Evolutionary conservation across 2,113 vertebrate species (phyloP), one percentile per base, ranked within the genome.

Genomic region (Toxotes jaculatrix): DNA sequence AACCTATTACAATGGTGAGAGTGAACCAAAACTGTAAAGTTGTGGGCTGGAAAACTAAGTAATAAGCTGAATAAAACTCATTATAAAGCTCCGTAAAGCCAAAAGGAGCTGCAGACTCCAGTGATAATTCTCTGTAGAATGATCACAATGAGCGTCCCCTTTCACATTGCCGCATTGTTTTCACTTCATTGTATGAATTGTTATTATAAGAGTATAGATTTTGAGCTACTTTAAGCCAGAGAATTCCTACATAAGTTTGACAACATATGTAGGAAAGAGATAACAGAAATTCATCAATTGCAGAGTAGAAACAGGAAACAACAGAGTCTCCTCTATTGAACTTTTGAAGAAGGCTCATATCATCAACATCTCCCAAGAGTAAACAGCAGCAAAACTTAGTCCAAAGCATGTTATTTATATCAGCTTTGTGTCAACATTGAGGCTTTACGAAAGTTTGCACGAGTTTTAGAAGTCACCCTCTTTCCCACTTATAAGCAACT

Each of bases 371-470:
- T 40, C 38, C 38, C 38, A 40, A 8, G 38, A 9, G 27, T 7
- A 10, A 40, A 3, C 21, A 55, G 51, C 51, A 63, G 38, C 38
- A 23, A 38, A 36, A 63, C 47, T 55, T 2, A 14, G 34, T 42
- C 1, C 17, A 31, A 34, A 38, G 12, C 73, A 32, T 53, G 45
- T 68, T 75, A 42, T 77, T 53, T 19, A 36, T 64, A 77, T 65
- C 73, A 45, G 5, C 13, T 32, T 21, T 19, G 16, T 65, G 23
- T 74, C 38, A 78, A 51, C 57, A 81, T 19, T 64, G 62, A 36
- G 38, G 19, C 16, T 59, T 72, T 23, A 32, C 71, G 10, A 63
- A 63, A 63, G 77, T 74, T 65, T 61, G 12, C 60, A 62, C 66
- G 1, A 8, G 34, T 60, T 70, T 65, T 27, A 27, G 27, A 6